Base-by-base conservation (phyloP, 2,113 vertebrate species). In the Sinocyclocheilus rhinocerous region DNA sequence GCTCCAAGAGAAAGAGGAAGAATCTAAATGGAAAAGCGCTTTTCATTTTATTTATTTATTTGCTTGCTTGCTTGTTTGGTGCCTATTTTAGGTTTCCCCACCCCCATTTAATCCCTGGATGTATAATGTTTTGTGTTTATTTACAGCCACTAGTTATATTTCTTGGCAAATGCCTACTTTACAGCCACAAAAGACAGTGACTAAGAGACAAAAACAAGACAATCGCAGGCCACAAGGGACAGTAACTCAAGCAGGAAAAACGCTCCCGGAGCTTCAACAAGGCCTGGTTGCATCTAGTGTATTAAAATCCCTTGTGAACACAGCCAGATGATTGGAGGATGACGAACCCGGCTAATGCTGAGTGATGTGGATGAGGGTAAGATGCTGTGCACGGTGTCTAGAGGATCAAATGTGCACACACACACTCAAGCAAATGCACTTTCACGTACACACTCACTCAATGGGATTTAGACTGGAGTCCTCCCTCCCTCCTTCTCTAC, bases 331-430 rank as follows among this genome's bases (percentile, higher is more conserved):
- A 20, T 18, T 61, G 52, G 22, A 33, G 81, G 82, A 50, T 48
- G 65, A 42, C 11, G 20, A 81, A 48, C n/a, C 42, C 12, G 20
- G 69, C 79, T 88, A 84, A 90, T 77, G 61, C 86, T 86, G 86
- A 92, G 70, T 89, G 85, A 90, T 84, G 78, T 72, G 87, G 90
- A 92, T 89, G 72, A 87, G 48, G 5, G 79, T 39, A 42, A 89
- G 67, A 85, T 80, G 81, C 89, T 75, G 69, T 29, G 33, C 20
- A 61, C 22, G 52, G 63, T 72, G 78, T 70, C 80, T 76, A n/a
- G 42, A 80, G 78, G 87, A 86, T 88, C 88, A 89, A 91, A 91
- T 88, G 24, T 29, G 45, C 22, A 59, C 81, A 83, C 81, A 83
- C 39, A 36, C 36, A 76, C 36, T 36, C 57, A 57, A 57, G 50